phyloP scores from a whole-genome alignment of 2,888 invertebrate species.

The Morpho deidamia region DNA sequence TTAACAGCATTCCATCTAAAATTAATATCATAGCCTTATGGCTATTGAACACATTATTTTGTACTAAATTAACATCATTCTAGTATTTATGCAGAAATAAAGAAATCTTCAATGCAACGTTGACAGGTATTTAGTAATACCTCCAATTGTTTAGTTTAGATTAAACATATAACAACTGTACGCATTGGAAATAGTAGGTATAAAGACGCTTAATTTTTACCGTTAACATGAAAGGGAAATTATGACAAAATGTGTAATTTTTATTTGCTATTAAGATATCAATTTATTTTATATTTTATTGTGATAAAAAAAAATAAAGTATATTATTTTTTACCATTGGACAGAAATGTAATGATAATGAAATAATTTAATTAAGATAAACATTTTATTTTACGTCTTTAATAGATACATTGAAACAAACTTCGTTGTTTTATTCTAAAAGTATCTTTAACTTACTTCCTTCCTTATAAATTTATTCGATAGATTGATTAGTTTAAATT shows the following conservation, averaged over 20 bases:
- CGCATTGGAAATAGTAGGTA: constrained; percentile 6
- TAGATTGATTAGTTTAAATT: too few species aligned
- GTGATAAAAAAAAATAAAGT: constrained; percentile 17
- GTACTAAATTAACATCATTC: background rate
- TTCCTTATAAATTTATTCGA: too few species aligned
- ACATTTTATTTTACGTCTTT: constrained; percentile 16
- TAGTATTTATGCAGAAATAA: too few species aligned
- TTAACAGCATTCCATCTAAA: background rate
- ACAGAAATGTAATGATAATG: constrained; percentile 21
- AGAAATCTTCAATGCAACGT: too few species aligned
- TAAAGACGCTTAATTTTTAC: constrained; percentile 2
- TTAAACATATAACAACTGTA: background rate
- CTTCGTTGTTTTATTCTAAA: background rate
- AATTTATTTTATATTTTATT: constrained; percentile 21
- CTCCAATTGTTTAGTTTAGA: background rate
- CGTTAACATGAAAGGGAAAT: constrained; percentile 5
- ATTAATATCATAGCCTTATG: background rate
- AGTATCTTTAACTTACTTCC: background rate
- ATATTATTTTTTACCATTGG: constrained; percentile 15
- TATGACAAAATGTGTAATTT: constrained; percentile 14
- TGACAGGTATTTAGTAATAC: background rate
- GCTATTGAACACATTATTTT: background rate
- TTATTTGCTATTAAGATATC: constrained; percentile 16
- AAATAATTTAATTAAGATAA: constrained; percentile 20
- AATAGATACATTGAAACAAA: constrained; percentile 17